Evolutionary conservation across 1,140 invertebrate species (phyloP).

Genomic region (Euura lappo): DNA sequence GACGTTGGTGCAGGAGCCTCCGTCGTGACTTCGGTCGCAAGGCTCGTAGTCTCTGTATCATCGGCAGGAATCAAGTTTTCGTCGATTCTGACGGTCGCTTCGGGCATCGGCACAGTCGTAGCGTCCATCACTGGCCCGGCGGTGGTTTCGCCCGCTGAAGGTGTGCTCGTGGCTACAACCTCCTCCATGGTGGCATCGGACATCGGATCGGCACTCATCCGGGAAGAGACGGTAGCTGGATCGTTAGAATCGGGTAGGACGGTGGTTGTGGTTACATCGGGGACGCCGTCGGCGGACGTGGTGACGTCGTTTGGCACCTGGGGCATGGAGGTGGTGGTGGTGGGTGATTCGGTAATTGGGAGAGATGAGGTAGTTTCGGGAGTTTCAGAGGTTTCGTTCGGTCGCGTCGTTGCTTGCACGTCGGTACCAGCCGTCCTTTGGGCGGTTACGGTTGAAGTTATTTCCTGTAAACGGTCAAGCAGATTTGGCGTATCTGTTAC

Average conservation of each 20-base stretch:
- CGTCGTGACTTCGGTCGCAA: slow-evolving; percentile 27
- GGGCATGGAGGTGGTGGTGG: slow-evolving; percentile 8
- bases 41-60: slow-evolving; percentile 33
- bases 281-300: slow-evolving; percentile 7
- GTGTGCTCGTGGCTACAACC: slow-evolving; percentile 23
- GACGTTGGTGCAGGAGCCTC: slow-evolving; percentile 12
- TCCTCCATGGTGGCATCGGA: neutral
- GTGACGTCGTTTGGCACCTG: slow-evolving; percentile 15
- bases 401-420: slow-evolving; percentile 30
- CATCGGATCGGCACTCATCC: slow-evolving; percentile 51
- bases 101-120: slow-evolving; percentile 19
- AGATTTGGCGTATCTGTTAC: slow-evolving; percentile 46
- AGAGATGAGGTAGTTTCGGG: slow-evolving; percentile 18
- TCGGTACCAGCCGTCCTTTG: slow-evolving; percentile 55
- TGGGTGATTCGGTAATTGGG: slow-evolving; percentile 20
- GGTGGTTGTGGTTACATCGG: slow-evolving; percentile 32
- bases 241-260: slow-evolving; percentile 55
- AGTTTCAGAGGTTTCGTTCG: slow-evolving; percentile 24
- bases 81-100: slow-evolving; percentile 23
- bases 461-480: slow-evolving; percentile 58
- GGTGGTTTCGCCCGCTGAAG: slow-evolving; percentile 16
- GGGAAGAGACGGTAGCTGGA: slow-evolving; percentile 48
- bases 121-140: slow-evolving; percentile 6
- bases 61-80: slow-evolving; percentile 33
- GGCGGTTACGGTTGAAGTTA: slow-evolving; percentile 47